phyloP scores from a whole-genome alignment of 2,888 invertebrate genomes.

The Stenodera caucasica region DNA sequence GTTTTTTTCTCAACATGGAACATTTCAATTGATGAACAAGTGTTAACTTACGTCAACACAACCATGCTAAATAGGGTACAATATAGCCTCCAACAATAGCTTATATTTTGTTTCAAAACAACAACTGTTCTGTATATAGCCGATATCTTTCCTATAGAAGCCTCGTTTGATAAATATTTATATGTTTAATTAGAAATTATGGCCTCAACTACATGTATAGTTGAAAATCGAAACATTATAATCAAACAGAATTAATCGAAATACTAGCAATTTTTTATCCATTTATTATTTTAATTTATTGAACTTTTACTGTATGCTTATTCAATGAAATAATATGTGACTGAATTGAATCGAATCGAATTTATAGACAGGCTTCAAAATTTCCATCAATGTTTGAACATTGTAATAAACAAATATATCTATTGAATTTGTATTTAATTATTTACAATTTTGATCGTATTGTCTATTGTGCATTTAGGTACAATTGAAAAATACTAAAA shows the following conservation, averaged over 20 bases:
- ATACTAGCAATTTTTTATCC: too few relatives aligned
- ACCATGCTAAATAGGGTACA: neutral
- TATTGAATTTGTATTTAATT: neutral
- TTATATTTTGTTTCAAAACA: slow-evolving; percentile 20
- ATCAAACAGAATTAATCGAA: too few relatives aligned
- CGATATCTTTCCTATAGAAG: neutral
- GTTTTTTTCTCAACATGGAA: too few relatives aligned
- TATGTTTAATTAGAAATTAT: neutral
- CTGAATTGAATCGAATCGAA: too few relatives aligned
- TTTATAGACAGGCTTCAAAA: neutral
- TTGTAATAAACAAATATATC: neutral
- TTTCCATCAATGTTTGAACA: neutral
- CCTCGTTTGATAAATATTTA: slow-evolving; percentile 2
- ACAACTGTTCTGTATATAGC: slow-evolving; percentile 2
- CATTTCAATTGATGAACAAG: neutral
- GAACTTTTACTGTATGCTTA: too few relatives aligned
- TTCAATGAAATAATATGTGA: too few relatives aligned
- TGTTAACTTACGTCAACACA: neutral
- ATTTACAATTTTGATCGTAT: neutral
- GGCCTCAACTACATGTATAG: neutral
- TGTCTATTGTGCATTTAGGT: too few relatives aligned
- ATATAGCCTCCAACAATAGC: slow-evolving; percentile 15
- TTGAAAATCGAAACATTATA: too few relatives aligned
- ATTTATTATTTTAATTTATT: too few relatives aligned
- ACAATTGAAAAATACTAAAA: too few relatives aligned